Conservation (phyloP, 2,113 vertebrate species). For the Trachemys scripta region DNA sequence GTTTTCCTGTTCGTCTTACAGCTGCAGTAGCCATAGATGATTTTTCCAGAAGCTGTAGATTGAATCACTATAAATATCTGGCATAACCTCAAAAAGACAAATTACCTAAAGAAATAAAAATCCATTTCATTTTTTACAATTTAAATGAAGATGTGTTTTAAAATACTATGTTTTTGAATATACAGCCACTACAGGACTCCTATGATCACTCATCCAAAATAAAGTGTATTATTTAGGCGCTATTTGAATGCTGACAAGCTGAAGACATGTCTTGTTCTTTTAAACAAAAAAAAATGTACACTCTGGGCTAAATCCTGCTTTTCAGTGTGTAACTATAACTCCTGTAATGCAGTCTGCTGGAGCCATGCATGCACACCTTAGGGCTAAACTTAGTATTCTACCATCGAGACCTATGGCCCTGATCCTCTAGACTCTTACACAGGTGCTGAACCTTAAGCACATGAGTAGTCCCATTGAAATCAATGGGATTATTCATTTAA, state of each 20-base stretch:
- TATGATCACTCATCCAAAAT: neutral
- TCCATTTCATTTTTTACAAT: neutral
- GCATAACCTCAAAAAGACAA: neutral
- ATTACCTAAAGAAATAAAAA: constrained; percentile 28
- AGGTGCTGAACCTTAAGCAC: fast-evolving
- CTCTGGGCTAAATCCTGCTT: fast-evolving
- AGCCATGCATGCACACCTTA: fast-evolving
- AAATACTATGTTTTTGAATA: constrained; percentile 16
- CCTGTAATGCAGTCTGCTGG: neutral
- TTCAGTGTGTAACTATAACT: fast-evolving
- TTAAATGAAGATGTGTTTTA: neutral
- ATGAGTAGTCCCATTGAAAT: neutral
- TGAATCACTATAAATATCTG: neutral
- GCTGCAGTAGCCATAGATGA: fast-evolving
- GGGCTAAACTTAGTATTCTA: neutral
- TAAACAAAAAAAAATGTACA: neutral
- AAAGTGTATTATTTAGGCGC: neutral
- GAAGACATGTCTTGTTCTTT: neutral
- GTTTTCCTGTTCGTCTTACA: constrained; percentile 19
- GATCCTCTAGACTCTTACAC: fast-evolving
- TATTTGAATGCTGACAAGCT: neutral
- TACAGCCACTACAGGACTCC: neutral
- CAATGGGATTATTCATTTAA: fast-evolving
- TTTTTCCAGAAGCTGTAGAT: neutral
- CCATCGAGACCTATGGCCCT: fast-evolving